A percentile compares a stretch with the other conserved stretches of the same genome.
Evolutionary conservation across 2,797 vertebrate genomes (phyloP).

Genomic region (Ficedula albicollis): DNA sequence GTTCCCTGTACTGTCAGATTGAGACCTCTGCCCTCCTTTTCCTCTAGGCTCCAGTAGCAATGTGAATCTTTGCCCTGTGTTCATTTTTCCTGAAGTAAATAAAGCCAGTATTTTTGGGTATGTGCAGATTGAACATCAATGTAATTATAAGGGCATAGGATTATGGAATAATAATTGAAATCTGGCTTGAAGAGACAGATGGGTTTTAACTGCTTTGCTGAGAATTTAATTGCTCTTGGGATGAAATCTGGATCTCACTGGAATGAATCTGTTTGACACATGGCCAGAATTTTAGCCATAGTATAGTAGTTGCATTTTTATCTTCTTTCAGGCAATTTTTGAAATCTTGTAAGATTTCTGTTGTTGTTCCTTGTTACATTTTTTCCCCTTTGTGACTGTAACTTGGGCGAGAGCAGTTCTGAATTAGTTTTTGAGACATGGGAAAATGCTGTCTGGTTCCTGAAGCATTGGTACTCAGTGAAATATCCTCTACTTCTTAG

Average conservation of each 20-base stretch:
- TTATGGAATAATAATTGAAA: slow-evolving; percentile 10
- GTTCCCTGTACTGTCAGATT: neutral
- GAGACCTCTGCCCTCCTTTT: neutral
- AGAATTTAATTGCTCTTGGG: slow-evolving; percentile 15
- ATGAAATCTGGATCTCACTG: neutral
- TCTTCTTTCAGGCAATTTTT: neutral
- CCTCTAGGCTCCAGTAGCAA: neutral
- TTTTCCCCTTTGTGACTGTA: neutral
- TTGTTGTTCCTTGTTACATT: neutral
- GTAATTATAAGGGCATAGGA: neutral
- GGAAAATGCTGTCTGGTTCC: neutral
- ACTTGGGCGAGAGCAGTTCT: neutral
- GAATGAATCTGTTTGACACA: neutral
- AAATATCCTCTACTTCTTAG: neutral
- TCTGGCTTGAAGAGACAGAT: neutral
- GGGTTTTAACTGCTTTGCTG: slow-evolving; percentile 28
- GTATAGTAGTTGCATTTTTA: neutral
- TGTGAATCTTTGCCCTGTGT: neutral
- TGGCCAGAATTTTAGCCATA: neutral
- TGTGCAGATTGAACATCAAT: neutral
- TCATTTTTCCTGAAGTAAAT: neutral
- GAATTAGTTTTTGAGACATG: neutral
- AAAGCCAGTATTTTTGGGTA: neutral
- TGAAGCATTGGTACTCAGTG: neutral
- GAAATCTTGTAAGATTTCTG: neutral